Conservation (phyloP, 2,113 vertebrate species). For the Marmota flaviventris region DNA sequence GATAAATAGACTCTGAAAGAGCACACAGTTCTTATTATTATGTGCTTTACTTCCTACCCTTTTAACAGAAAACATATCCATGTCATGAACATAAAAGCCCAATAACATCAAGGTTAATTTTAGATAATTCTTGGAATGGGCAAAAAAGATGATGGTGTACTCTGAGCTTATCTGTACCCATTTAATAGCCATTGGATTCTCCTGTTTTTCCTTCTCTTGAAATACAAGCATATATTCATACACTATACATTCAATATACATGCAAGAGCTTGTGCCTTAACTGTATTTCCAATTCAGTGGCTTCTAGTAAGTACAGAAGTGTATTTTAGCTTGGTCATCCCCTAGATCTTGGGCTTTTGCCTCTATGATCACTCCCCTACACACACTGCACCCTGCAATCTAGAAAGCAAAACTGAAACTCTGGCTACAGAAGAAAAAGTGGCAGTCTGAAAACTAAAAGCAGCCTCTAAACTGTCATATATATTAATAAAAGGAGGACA, state of each 20-base stretch:
- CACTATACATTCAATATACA: not conserved
- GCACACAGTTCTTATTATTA: not conserved
- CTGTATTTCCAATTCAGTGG: slow-evolving; percentile 50
- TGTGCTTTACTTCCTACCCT: not conserved
- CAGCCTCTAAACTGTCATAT: not conserved
- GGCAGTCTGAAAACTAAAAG: not conserved
- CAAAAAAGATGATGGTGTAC: not conserved
- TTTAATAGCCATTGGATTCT: not conserved
- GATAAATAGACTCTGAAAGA: slow-evolving; percentile 20
- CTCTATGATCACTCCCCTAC: not conserved
- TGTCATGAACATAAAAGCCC: slow-evolving; percentile 7
- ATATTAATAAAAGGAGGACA: not conserved
- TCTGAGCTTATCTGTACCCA: not conserved
- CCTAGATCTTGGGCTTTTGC: not conserved
- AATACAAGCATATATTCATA: not conserved
- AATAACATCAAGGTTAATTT: slow-evolving; percentile 44
- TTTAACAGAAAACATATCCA: slow-evolving; percentile 1
- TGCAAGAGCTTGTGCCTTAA: not conserved
- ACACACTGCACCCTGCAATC: not conserved
- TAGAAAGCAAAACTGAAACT: slow-evolving; percentile 63
- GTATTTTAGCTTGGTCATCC: not conserved
- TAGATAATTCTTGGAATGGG: not conserved
- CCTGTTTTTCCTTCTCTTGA: not conserved
- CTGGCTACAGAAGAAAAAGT: slow-evolving; percentile 12
- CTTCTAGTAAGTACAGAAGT: not conserved